Base-by-base conservation (phyloP, 1,140 invertebrate genomes). In the Trinorchestia longiramus region DNA sequence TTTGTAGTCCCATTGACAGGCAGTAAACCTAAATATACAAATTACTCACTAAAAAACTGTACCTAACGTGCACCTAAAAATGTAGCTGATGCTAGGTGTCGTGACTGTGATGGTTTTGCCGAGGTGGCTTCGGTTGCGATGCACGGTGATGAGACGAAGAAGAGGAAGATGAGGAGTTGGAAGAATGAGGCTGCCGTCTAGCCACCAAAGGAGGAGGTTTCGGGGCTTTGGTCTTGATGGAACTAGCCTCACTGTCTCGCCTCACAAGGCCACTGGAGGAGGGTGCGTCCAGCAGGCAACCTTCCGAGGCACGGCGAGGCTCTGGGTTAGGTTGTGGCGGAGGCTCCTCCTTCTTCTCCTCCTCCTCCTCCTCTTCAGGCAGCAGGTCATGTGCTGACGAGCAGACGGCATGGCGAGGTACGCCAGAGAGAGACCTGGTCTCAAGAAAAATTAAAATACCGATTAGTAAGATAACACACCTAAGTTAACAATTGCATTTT, bases 21-120 rank as follows among this genome's bases (percentile, higher is more conserved):
- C 1, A 77, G 62, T 90, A 90, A 42, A 90, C 3, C 43, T 90
- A 90, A 90, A 90, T 90, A 43, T 90, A 43, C 41, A 43, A 17
- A 42, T 90, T 90, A 90, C n/a, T 41, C 11, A 40, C 36, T 87
- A n/a, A 43, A 42, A 42, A 90, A 42, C 41, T 41, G 15, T 42
- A 42, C 11, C n/a, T 41, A 90, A 17, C 17, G n/a, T 8, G 88
- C 43, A 44, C 44, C 92, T 94, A 94, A 45, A 94, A 94, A 45
- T 94, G 92, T n/a, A 94, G 92, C 44, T 19, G 44, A 45, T 94
- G 43, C 43, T 94, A 94, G 43, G 92, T 94, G 92, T 94, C 92
- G 36, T 94, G 43, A 40, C 43, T 11, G 88, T 44, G 88, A 91
- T 91, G 88, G 41, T 42, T 44, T 91, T 11, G 88, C 41, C 62